phyloP scores from a whole-genome alignment of 2,113 vertebrate species.

The Cyprichromis sp. region DNA sequence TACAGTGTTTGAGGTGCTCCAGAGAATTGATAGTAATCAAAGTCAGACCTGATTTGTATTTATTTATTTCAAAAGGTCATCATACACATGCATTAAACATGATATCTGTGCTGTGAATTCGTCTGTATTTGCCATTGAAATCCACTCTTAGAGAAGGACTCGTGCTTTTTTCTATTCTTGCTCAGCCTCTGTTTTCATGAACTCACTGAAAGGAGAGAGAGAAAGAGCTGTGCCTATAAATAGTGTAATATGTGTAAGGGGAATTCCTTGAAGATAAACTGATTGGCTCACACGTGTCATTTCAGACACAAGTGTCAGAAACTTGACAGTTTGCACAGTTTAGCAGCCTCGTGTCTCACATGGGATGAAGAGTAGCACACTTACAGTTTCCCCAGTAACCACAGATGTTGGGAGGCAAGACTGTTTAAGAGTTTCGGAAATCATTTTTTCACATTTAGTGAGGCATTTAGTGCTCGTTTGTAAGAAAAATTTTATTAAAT shows the following conservation, averaged over 20 bases:
- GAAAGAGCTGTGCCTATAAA: not conserved
- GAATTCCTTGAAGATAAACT: not conserved
- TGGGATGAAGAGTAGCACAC: not conserved
- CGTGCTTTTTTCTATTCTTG: not conserved
- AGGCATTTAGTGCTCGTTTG: not conserved
- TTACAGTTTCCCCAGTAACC: not conserved
- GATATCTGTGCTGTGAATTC: not conserved
- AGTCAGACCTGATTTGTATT: not conserved
- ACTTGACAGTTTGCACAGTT: not conserved
- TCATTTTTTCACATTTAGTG: not conserved
- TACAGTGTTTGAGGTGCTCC: not conserved
- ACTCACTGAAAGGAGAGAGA: not conserved
- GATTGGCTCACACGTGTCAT: not conserved
- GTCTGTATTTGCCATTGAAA: not conserved
- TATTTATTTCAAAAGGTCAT: not conserved
- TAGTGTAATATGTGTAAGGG: not conserved
- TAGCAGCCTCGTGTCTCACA: not conserved
- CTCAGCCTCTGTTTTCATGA: not conserved
- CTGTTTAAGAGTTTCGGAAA: not conserved
- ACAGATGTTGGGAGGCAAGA: not conserved
- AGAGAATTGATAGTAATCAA: not conserved
- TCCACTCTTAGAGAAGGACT: not conserved
- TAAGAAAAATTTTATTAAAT: not conserved
- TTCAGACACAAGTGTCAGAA: not conserved
- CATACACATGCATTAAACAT: not conserved